Base-by-base conservation (phyloP, 2,113 vertebrate species). In the Pelvicachromis taeniatus region DNA sequence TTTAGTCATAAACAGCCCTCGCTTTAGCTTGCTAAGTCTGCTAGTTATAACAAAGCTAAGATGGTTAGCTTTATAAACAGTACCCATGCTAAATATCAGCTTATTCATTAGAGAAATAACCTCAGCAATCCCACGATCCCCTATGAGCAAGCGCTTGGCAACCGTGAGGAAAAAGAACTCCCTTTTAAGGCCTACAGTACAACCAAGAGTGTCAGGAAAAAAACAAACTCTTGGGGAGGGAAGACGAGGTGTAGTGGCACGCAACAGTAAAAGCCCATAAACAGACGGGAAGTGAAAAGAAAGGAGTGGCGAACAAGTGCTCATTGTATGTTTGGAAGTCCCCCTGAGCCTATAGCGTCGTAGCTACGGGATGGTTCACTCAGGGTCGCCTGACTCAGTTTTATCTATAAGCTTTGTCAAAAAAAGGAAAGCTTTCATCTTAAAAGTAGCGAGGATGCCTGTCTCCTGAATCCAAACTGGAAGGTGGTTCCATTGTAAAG, bases 371-470 rank as follows among this genome's bases (percentile, higher is more conserved):
- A 54, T 54, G 19, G 19, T 54, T 54, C 9, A 54, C 21, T 54
- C 52, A 54, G 9, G 9, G 4, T 21, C 19, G 21, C 50, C 33
- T 63, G 19, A 63, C 21, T 21, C 19, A 63, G 9, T 4, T 38
- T 35, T 63, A 38, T 38, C 19, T 8, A 3, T n/a, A n/a, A 38
- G 10, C 59, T 63, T 63, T 0, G 38, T 38, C 59, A 63, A 63
- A 55, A 35, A 63, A 63, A 63, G 10, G 33, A 63, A 38, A 4
- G 10, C 9, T 63, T 21, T 63, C 2, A 12, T 63, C 6, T 38
- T 63, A 38, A 63, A 63, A 38, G 10, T 38, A n/a, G 17, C 0
- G 0, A 2, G 9, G 1, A 9, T 13, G 59, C n/a, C 31, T n/a
- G 33, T n/a, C 59, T 11, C n/a, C 33, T 21, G 33, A 63, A 63